phyloP scores from a whole-genome alignment of 2,797 vertebrate genomes.

The Urocyon cinereoargenteus region DNA sequence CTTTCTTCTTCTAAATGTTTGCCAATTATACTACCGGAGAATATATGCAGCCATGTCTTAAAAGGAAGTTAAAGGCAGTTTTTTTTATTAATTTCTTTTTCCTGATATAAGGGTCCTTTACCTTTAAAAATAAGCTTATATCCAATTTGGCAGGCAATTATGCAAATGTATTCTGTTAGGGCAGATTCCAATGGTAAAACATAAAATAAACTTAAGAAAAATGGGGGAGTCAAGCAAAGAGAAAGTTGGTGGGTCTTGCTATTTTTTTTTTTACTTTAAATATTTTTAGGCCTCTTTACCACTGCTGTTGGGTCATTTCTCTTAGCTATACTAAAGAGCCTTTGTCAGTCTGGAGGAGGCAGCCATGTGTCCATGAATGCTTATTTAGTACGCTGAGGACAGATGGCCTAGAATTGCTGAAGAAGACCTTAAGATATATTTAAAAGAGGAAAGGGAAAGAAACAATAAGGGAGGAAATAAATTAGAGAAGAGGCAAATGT shows the following conservation, averaged over 20 bases:
- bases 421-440: constrained; percentile 75
- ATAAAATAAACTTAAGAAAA: constrained; percentile 73
- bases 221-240: constrained; percentile 67
- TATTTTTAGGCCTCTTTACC: constrained; percentile 81
- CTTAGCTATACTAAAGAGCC: constrained; percentile 62
- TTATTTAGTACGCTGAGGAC: constrained; percentile 63
- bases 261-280: constrained; percentile 73
- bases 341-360: constrained; percentile 66
- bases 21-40: background rate
- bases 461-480: constrained; percentile 73
- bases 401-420: constrained; percentile 75
- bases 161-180: constrained; percentile 76
- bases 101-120: constrained; percentile 65
- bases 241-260: constrained; percentile 77
- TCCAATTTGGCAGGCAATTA: constrained; percentile 75
- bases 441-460: constrained; percentile 72
- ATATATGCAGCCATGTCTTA: constrained; percentile 32
- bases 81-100: constrained; percentile 50
- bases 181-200: constrained; percentile 76
- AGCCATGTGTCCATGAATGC: constrained; percentile 57
- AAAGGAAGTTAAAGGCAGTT: constrained; percentile 60
- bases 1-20: constrained; percentile 58
- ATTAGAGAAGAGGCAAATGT: constrained; percentile 71
- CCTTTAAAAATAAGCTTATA: constrained; percentile 73
- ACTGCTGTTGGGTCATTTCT: constrained; percentile 57